Evolutionary conservation across 2,797 vertebrate genomes (phyloP).

Genomic region (Ptychobarbus kaznakovi): DNA sequence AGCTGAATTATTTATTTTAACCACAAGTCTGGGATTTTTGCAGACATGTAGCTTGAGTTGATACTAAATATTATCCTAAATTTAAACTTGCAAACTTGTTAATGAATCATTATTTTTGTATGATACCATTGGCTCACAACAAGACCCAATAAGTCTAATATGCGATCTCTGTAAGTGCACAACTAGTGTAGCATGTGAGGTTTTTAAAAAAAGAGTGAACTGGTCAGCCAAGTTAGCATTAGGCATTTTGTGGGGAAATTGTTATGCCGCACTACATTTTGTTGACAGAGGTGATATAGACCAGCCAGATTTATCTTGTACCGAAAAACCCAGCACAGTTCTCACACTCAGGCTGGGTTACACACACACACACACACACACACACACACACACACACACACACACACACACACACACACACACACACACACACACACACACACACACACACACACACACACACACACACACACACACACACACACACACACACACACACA

Average conservation of each 20-base stretch:
- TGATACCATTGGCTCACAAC: neutral
- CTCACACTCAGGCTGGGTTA: conserved; percentile 47
- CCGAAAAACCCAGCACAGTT: conserved; percentile 41
- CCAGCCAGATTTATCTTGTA: conserved; percentile 49
- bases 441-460: conserved; percentile 29
- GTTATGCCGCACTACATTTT: conserved; percentile 13
- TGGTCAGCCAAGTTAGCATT: neutral
- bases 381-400: conserved; percentile 29
- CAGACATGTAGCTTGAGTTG: neutral
- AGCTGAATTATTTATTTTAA: neutral
- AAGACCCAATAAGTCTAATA: neutral
- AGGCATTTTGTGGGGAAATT: neutral
- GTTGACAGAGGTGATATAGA: conserved; percentile 57
- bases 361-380: conserved; percentile 28
- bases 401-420: conserved; percentile 29
- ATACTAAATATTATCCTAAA: neutral
- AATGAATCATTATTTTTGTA: neutral
- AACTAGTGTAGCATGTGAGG: neutral
- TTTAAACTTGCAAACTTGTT: neutral
- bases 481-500: conserved; percentile 28
- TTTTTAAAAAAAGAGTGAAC: neutral
- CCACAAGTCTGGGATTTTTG: neutral
- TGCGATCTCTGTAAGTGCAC: neutral
- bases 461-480: conserved; percentile 30
- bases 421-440: conserved; percentile 27